Percentiles rank a stretch among this genome's conserved stretches.
Evolutionary conservation across 2,113 vertebrate species (phyloP).

Genomic region (Campylomormyrus tamandua): DNA sequence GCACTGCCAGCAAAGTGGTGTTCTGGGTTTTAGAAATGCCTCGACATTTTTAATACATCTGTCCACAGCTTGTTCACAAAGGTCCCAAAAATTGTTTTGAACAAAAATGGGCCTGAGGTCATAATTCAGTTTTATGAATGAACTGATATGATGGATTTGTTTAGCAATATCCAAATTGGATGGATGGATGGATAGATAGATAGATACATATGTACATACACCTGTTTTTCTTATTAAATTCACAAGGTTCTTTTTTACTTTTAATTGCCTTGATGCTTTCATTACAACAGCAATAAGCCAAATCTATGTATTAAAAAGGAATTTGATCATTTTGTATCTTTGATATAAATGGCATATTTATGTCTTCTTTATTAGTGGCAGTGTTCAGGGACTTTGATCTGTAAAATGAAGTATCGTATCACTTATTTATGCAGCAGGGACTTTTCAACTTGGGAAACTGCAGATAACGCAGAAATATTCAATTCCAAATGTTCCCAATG

Average conservation of each 20-base stretch:
- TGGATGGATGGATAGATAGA: background rate
- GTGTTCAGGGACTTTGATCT: background rate
- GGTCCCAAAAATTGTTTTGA: background rate
- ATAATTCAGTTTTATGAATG: background rate
- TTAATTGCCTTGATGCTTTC: background rate
- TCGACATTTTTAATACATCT: background rate
- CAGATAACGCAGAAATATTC: background rate
- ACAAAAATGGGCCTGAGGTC: background rate
- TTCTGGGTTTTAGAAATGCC: background rate
- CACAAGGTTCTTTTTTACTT: background rate
- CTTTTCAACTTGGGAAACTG: background rate
- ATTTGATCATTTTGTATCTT: background rate
- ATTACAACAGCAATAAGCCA: background rate
- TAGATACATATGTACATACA: background rate
- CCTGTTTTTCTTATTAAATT: background rate
- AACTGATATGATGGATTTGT: background rate
- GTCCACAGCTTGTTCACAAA: background rate
- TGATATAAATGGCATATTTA: background rate
- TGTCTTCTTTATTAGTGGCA: background rate
- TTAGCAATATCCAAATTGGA: background rate
- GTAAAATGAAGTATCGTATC: background rate
- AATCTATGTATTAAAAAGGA: background rate
- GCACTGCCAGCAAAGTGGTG: background rate
- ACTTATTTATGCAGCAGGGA: background rate
- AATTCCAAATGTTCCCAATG: background rate